Base-by-base conservation (phyloP, 1,140 invertebrate genomes). In the Drosophila aff. region DNA sequence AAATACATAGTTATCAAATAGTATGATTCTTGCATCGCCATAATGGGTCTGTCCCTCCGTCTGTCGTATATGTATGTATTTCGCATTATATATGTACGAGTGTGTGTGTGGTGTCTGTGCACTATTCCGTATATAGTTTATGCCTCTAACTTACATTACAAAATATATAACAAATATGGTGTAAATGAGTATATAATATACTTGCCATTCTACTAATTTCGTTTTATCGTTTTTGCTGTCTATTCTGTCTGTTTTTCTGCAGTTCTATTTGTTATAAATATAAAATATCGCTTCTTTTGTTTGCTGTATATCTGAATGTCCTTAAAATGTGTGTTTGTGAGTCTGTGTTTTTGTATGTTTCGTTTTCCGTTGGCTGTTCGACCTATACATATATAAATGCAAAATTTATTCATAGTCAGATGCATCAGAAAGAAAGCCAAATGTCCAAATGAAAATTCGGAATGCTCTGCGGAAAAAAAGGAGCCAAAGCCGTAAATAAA, bases 1-100 rank as follows among this genome's bases (percentile, higher is more conserved):
- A 91, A 91, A 91, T 91, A 91, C 83, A 91, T 91, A 91, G 87
- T 91, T 91, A 91, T 91, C 87, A 91, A 91, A 91, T 90, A 89
- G 84, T 81, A 75, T 82, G 73, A 71, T 71, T 62, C 23, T 47
- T 76, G 64, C 63, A 55, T 60, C 60, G 41, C 62, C 26, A 66
- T 23, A 73, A 18, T 46, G 38, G 46, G 59, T 81, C 16, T 50
- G 72, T n/a, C 36, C 18, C 60, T 44, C 36, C 26, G 58, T 74
- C 52, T 63, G 53, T 81, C 44, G 6, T 55, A 67, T 31, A 31
- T 31, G 28, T 31, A 26, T 77, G 71, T 76, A 46, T 76, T 76
- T 66, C 78, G 64, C 78, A 74, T 74, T 63, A 55, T 68, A 80
- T 84, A 76, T 82, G 60, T 82, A 62, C 62, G 62, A 62, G 72